A percentile compares a stretch with the other conserved stretches of the same genome.
These are phyloP conservation scores for Meriones unguiculatus DNA, from an alignment of 2,113 vertebrate genomes.

Conservation along the genomic window DNA sequence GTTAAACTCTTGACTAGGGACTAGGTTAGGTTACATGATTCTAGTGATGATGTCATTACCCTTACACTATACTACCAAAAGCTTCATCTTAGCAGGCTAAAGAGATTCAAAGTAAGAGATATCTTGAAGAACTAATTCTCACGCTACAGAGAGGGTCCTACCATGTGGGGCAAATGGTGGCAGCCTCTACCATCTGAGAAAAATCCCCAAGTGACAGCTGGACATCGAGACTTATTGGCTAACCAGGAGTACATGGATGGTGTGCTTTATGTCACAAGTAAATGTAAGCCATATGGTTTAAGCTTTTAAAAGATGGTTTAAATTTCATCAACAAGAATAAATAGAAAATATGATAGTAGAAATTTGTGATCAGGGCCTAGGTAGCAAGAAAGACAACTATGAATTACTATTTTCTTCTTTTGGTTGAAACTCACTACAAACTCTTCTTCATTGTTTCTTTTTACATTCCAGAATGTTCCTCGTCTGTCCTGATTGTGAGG, in stretches of 20 bases:
- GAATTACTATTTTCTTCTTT: neutral
- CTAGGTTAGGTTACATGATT: neutral
- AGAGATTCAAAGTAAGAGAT: conserved; percentile 34
- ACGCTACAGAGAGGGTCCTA: neutral
- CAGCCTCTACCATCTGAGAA: neutral
- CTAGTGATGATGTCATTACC: neutral
- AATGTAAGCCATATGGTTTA: neutral
- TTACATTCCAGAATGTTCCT: neutral
- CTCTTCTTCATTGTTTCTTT: neutral
- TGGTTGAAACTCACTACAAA: neutral
- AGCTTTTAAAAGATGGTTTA: conserved; percentile 39
- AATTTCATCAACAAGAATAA: neutral
- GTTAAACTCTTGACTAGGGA: neutral
- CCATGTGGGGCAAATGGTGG: fast-evolving
- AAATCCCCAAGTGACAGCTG: neutral
- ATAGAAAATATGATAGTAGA: neutral
- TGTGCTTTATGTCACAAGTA: neutral
- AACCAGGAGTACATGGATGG: neutral
- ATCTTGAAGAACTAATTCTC: neutral
- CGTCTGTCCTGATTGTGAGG: neutral
- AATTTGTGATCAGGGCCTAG: neutral
- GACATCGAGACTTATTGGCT: neutral
- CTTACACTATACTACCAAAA: neutral
- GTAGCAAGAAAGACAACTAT: conserved; percentile 13
- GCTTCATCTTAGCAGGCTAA: neutral